Conservation (phyloP, 1,140 invertebrate species). For the Samia ricini region DNA sequence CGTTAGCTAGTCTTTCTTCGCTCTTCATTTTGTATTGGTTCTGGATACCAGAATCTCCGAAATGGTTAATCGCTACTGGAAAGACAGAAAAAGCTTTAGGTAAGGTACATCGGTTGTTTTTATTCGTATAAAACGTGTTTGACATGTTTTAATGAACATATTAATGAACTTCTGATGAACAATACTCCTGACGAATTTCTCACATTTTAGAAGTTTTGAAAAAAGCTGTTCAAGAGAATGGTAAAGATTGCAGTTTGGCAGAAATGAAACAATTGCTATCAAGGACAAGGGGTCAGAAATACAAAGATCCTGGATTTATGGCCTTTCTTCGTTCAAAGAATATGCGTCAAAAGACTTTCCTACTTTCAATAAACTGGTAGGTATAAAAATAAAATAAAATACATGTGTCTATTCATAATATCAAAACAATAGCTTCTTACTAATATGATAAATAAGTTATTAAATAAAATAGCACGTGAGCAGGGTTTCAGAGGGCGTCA, state of each 20-base stretch:
- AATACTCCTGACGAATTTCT: too few relatives aligned
- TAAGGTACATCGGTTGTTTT: conserved; percentile 41
- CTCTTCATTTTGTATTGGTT: conserved; percentile 84
- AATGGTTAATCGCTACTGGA: conserved; percentile 86
- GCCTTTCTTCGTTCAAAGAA: conserved; percentile 69
- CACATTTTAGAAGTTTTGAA: conserved; percentile 50
- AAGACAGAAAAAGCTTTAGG: conserved; percentile 79
- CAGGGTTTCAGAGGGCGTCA: too few relatives aligned
- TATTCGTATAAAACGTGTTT: not conserved
- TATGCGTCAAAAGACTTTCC: conserved; percentile 85
- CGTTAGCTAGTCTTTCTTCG: conserved; percentile 83
- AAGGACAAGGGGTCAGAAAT: conserved; percentile 26
- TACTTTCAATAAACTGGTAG: conserved; percentile 83
- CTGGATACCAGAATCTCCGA: conserved; percentile 87
- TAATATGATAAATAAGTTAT: too few relatives aligned
- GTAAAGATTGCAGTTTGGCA: conserved; percentile 62
- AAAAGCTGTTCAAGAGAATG: conserved; percentile 60
- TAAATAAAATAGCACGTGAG: too few relatives aligned
- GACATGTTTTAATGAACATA: not conserved
- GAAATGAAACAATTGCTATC: conserved; percentile 45
- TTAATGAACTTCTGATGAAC: too few relatives aligned
- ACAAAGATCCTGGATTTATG: conserved; percentile 37
- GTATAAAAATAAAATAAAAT: conserved; percentile 44
- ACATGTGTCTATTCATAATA: too few relatives aligned
- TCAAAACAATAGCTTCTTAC: too few relatives aligned